Percentiles rank a stretch among this genome's conserved stretches.
Conservation (phyloP, 2,888 invertebrate genomes). For the Cerceris ruficornis region DNA sequence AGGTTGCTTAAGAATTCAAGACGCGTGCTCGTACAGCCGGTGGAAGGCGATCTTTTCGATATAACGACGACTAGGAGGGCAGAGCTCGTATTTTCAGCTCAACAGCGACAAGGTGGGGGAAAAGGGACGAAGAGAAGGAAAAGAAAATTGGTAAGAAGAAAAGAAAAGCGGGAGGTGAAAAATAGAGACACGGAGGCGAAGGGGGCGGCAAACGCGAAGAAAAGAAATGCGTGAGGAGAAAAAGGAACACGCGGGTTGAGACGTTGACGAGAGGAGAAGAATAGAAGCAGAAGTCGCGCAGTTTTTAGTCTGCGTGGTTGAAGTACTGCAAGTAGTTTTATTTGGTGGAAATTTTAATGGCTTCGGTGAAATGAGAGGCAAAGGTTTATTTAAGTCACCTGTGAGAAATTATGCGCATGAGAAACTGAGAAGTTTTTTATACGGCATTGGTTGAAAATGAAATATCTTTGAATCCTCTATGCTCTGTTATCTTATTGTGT, state of each 20-base stretch:
- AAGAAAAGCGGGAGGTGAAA: slow-evolving; percentile 6
- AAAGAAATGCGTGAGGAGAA: slow-evolving; percentile 14
- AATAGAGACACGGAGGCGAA: slow-evolving; percentile 22
- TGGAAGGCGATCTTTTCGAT: slow-evolving; percentile 41
- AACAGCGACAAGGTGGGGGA: slow-evolving; percentile 8
- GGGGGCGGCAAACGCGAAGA: neutral
- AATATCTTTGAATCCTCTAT: too few relatives aligned
- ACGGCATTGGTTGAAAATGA: too few relatives aligned
- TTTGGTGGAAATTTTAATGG: too few relatives aligned
- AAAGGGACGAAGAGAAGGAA: neutral
- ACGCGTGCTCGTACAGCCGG: slow-evolving; percentile 42
- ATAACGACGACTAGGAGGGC: slow-evolving; percentile 32
- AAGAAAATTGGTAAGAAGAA: neutral
- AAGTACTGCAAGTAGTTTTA: too few relatives aligned
- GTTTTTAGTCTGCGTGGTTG: too few relatives aligned
- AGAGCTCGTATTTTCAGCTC: slow-evolving; percentile 50
- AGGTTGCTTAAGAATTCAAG: slow-evolving; percentile 47
- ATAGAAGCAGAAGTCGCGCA: too few relatives aligned
- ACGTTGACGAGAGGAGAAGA: too few relatives aligned
- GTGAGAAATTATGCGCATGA: too few relatives aligned
- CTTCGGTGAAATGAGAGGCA: too few relatives aligned
- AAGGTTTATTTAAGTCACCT: too few relatives aligned
- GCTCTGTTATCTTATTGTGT: too few relatives aligned
- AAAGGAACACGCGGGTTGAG: neutral
- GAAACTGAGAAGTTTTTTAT: too few relatives aligned